phyloP scores from a whole-genome alignment of 2,113 vertebrate genomes.

The Platichthys flesus region DNA sequence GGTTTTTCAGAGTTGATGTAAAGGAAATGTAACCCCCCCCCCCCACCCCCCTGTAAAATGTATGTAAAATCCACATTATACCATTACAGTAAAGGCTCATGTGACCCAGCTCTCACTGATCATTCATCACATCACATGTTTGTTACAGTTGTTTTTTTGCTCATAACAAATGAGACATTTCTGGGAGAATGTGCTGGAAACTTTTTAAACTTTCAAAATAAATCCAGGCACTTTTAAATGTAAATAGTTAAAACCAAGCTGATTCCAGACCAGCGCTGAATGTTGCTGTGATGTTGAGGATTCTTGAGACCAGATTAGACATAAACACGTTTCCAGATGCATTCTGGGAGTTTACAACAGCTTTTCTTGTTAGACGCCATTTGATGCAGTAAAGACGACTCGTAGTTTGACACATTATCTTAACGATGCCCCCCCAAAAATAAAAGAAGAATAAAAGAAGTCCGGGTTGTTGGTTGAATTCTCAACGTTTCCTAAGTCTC shows the following conservation, averaged over 20 bases:
- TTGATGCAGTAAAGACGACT: conserved; percentile 16
- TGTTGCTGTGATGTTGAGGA: not conserved
- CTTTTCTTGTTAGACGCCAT: conserved; percentile 1
- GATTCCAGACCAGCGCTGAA: conserved; percentile 41
- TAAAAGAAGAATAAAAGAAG: not conserved
- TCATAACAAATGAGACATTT: too few species aligned
- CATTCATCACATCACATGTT: not conserved
- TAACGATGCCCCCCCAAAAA: not conserved
- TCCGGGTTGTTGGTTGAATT: too few species aligned
- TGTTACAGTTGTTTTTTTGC: too few species aligned
- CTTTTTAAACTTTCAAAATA: too few species aligned
- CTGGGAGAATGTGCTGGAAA: too few species aligned
- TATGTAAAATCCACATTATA: conserved; percentile 16
- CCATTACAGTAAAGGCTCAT: conserved; percentile 18
- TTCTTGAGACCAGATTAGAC: not conserved
- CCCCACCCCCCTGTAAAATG: not conserved
- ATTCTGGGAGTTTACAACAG: conserved; percentile 6
- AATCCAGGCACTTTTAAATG: not conserved
- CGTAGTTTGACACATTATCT: conserved; percentile 4
- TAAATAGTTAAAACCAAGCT: conserved; percentile 8
- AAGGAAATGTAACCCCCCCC: not conserved
- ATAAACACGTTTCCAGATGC: conserved; percentile 17
- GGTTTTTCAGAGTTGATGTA: too few species aligned
- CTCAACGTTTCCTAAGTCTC: too few species aligned
- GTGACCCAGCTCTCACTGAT: conserved; percentile 4